A percentile compares a stretch with the other conserved stretches of the same genome.
These are phyloP conservation scores for Acanthosepion esculentum DNA, from an alignment of 2,888 invertebrate species.

Conservation along the genomic window DNA sequence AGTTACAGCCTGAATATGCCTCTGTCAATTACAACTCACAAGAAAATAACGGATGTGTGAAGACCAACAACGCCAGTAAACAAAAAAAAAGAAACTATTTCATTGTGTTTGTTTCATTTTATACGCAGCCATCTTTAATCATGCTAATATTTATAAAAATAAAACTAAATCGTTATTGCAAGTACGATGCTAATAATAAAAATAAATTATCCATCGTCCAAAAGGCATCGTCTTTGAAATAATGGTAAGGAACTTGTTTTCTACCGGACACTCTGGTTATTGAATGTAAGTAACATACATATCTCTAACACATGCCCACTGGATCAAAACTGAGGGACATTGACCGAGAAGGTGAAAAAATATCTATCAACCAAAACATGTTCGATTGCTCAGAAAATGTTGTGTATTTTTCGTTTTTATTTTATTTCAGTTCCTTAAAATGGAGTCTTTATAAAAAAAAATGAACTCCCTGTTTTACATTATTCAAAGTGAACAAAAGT, in stretches of 20 bases:
- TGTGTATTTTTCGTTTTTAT: neutral
- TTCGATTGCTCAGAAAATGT: neutral
- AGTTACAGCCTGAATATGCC: constrained; percentile 72
- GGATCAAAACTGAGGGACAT: neutral
- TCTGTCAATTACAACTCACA: constrained; percentile 58
- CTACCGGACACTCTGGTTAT: no score
- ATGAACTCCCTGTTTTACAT: no score
- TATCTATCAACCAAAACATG: neutral
- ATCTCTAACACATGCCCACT: neutral
- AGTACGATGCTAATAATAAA: neutral
- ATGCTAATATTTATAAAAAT: neutral
- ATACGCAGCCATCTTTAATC: neutral
- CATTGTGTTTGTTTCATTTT: neutral
- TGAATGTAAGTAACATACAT: neutral
- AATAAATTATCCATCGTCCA: neutral
- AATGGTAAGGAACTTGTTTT: neutral
- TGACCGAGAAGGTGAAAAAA: neutral
- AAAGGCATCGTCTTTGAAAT: neutral
- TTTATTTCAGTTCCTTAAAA: neutral
- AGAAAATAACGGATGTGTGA: constrained; percentile 69
- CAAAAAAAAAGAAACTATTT: neutral
- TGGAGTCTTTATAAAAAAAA: neutral
- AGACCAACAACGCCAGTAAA: neutral
- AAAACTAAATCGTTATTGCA: neutral
- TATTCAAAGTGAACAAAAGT: no score